Base-by-base conservation (phyloP, 2,888 invertebrate genomes). In the Lissocephala sabroskyi region DNA sequence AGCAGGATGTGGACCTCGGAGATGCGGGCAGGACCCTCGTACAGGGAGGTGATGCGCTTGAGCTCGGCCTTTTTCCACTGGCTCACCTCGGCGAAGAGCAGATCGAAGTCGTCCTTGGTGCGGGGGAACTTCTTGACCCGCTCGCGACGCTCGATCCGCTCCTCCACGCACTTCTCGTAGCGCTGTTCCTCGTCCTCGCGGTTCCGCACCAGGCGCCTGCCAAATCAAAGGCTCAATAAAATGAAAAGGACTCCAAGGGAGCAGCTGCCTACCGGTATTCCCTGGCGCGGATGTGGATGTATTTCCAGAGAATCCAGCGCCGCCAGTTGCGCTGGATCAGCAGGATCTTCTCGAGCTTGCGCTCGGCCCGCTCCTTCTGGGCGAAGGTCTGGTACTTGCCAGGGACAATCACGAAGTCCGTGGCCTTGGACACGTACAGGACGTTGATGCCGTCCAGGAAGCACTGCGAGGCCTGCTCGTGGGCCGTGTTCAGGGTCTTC, bases 61-160 rank as follows among this genome's bases (percentile, higher is more conserved):
- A 90, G 86, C 86, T 85, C 84, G 1, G 80, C 76, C 16, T 77
- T 70, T 45, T 85, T 85, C 85, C 85, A 85, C 46, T 77, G 77
- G 4, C 76, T 70, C 16, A 85, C 79, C 54, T 85, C 83, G 14
- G 88, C 87, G 75, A 90, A 92, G 1, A 94, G 84, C 84, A 92
- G 88, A 62, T 91, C 90, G 68, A 93, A 94, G 80, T 93, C 93
- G 64, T 88, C 88, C 48, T 89, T 87, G 3, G 89, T 88, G 65
- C 87, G 87, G 0, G 93, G 93, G 76, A 89, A 90, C n/a, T 89
- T 89, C 82, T 89, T 90, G 4, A 89, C 88, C 23, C 89, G 84
- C 11, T 90, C 85, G 70, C 90, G 90, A 26, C 87, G 87, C 56
- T 86, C 85, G 10, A 86, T 85, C 45, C 80, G 70, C 52, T 61